Base-by-base conservation (phyloP, 2,888 invertebrate genomes). In the Graphium colonna region DNA sequence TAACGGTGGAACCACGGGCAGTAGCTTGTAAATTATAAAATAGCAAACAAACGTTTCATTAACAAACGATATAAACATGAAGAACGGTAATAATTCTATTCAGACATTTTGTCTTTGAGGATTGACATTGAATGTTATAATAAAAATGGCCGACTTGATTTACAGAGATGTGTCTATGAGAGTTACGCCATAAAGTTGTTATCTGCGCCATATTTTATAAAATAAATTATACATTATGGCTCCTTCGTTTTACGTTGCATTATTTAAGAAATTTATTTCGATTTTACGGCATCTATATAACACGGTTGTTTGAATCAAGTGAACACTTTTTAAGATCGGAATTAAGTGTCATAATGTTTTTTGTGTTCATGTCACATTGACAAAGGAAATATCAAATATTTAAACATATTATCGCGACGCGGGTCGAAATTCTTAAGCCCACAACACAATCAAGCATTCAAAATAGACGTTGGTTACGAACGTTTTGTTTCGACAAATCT, bases 401-500 rank as follows among this genome's bases (percentile, higher is more conserved):
- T 40, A 16, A 45, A 43, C 33, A 33, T 31, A 45, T 44, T 43
- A 49, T 53, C 38, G 43, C 31, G 28, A 48, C 16, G 18, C 49
- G 40, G 40, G 39, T 45, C 44, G 15, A 45, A 49, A 49, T 44
- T 40, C n/a, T 54, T 54, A 44, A 49, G 33, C 33, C 40, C 10
- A 51, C 51, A 45, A 1, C 31, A 49, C 49, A 54, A 53, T 54
- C 44, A 54, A 49, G 26, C 40, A n/a, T 18, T 31, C 33, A 54
- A 54, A 13, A 49, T 44, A 47, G 4, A 36, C 39, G 42, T 26
- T 26, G 40, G 21, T 38, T 62, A 68, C 61, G 62, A 70, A 71
- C 71, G 73, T 84, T 83, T 82, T 86, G 80, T 79, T 82, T 77
- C 77, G 77, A 85, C 87, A 88, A 88, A 86, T 82, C 79, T 85